Evolutionary conservation across 2,888 invertebrate species (phyloP).

Genomic region (Neoscelio sp.): DNA sequence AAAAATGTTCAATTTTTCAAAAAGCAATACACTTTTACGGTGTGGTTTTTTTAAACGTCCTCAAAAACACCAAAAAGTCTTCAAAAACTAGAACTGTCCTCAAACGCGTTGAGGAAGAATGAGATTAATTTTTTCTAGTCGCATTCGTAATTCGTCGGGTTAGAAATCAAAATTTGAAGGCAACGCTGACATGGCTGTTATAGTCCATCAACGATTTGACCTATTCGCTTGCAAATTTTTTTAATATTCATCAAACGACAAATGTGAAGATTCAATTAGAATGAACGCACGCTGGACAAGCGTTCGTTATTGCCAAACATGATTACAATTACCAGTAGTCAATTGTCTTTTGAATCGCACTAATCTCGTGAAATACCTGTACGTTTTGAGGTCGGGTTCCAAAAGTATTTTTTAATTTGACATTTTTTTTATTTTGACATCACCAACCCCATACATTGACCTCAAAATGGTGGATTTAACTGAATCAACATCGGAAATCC

Average conservation of each 20-base stretch:
- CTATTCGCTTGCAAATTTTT: conserved; percentile 4
- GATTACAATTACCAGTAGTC: conserved; percentile 7
- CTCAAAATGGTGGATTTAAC: conserved; percentile 21
- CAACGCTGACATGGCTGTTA: too few species aligned
- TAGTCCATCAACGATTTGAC: too few species aligned
- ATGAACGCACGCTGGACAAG: not conserved
- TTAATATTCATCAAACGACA: conserved; percentile 26
- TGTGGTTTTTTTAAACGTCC: too few species aligned
- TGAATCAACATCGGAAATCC: conserved; percentile 54
- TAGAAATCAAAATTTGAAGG: too few species aligned
- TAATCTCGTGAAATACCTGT: conserved; percentile 5
- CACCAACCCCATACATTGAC: not conserved
- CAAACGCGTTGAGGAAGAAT: too few species aligned
- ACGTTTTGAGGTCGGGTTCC: not conserved
- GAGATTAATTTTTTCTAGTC: too few species aligned
- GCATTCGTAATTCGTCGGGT: too few species aligned
- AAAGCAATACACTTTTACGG: too few species aligned
- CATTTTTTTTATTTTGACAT: not conserved
- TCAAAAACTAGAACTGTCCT: too few species aligned
- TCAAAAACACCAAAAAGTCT: too few species aligned
- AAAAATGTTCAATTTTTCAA: too few species aligned
- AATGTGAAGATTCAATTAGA: conserved; percentile 35
- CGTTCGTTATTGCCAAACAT: conserved; percentile 2
- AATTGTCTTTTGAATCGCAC: not conserved
- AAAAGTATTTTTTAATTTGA: not conserved